A percentile compares a stretch with the other conserved stretches of the same genome.
These are phyloP conservation scores for Okamejei kenojei DNA, from an alignment of 2,797 vertebrate species.

Conservation along the genomic window DNA sequence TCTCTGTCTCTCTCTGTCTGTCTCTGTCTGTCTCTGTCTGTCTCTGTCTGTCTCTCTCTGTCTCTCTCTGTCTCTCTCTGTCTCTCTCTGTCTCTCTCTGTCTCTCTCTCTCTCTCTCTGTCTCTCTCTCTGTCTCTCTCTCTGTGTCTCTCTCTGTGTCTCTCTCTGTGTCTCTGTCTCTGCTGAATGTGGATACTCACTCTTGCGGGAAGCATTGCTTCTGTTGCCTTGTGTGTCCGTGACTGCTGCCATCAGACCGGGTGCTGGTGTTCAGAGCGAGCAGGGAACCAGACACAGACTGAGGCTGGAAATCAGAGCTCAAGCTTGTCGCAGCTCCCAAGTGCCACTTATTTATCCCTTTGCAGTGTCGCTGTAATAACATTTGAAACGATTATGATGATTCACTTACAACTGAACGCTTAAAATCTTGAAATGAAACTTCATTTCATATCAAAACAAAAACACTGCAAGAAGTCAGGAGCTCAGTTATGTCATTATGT, in stretches of 20 bases:
- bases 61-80: not conserved
- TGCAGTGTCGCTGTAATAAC: not conserved
- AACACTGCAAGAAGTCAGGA: no score
- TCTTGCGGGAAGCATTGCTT: not conserved
- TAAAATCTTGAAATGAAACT: not conserved
- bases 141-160: no score
- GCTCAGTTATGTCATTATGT: no score
- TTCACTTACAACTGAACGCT: not conserved
- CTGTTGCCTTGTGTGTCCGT: not conserved
- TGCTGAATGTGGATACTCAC: not conserved
- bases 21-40: no score
- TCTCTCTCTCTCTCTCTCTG: no score
- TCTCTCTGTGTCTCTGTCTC: no score
- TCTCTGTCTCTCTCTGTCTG: no score
- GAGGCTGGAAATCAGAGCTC: not conserved
- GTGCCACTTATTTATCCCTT: not conserved
- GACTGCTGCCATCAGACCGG: not conserved
- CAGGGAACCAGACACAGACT: not conserved
- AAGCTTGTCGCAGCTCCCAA: not conserved
- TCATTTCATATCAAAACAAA: no score
- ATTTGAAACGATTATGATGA: not conserved
- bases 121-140: no score
- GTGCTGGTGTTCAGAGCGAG: not conserved
- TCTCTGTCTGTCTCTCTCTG: not conserved
- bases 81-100: no score